phyloP scores from a whole-genome alignment of 64 coral and sea anemone genomes.

The Stylophora pistillata region DNA sequence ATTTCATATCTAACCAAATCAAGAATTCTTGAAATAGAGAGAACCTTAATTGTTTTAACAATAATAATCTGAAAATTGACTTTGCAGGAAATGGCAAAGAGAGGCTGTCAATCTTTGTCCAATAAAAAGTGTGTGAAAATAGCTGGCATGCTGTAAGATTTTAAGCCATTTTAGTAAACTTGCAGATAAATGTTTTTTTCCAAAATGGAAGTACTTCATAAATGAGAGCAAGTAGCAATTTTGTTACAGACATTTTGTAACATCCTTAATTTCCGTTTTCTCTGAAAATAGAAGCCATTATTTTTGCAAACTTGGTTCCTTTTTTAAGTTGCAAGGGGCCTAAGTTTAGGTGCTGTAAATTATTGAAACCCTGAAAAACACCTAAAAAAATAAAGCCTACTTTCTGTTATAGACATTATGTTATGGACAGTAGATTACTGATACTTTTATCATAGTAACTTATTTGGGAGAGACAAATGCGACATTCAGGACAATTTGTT shows the following conservation, averaged over 20 bases:
- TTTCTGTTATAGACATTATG: slow-evolving; percentile 3
- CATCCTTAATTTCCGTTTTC: neutral
- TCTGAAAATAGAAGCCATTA: neutral
- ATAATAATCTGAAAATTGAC: neutral
- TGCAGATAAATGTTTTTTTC: neutral
- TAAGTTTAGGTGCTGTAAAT: neutral
- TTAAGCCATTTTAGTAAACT: slow-evolving; percentile 1
- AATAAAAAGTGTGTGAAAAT: neutral
- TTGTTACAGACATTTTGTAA: slow-evolving; percentile 15
- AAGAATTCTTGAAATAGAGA: neutral
- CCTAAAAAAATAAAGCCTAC: neutral
- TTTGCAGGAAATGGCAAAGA: neutral
- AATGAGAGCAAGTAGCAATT: neutral
- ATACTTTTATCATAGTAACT: neutral
- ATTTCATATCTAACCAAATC: neutral
- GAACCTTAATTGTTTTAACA: neutral
- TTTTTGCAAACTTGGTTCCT: neutral
- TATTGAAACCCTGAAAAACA: neutral
- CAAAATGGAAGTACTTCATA: neutral
- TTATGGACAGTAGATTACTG: slow-evolving; percentile 5
- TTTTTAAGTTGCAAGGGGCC: slow-evolving; percentile 13
- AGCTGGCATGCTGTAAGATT: slow-evolving; percentile 1
- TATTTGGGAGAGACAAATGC: no score
- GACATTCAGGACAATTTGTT: no score
- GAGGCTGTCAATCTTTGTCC: neutral